Evolutionary conservation across 2,888 invertebrate species (phyloP).

Genomic region (Frankliniella intonsa): DNA sequence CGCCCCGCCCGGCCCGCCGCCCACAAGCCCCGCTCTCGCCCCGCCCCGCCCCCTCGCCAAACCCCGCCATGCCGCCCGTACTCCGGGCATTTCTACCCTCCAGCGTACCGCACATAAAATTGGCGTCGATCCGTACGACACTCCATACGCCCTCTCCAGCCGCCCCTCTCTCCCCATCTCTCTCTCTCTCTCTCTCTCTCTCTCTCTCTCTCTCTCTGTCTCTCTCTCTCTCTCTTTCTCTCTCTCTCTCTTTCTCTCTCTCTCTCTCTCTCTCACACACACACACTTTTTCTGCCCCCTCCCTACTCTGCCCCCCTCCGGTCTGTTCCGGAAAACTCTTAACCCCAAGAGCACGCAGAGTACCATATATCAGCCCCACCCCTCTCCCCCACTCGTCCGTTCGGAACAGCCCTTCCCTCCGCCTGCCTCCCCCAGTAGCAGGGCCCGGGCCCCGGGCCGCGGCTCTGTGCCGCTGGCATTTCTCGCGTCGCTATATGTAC

Average conservation of each 20-base stretch:
- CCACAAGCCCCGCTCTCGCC: too few relatives aligned
- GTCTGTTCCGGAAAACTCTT: slow-evolving; percentile 13
- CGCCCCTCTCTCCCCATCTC: not conserved
- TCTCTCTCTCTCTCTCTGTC: too few relatives aligned
- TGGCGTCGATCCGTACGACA: slow-evolving; percentile 11
- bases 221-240: too few relatives aligned
- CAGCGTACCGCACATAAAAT: slow-evolving; percentile 16
- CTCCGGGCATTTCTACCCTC: slow-evolving; percentile 12
- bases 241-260: too few relatives aligned
- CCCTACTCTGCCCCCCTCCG: not conserved
- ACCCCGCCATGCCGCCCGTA: not conserved
- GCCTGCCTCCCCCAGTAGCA: not conserved
- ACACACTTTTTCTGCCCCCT: not conserved
- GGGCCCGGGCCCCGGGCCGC: not conserved
- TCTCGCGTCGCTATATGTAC: slow-evolving; percentile 6
- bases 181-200: too few relatives aligned
- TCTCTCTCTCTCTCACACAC: not conserved
- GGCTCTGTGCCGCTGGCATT: not conserved
- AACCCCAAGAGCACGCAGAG: slow-evolving; percentile 18
- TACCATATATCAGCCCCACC: slow-evolving; percentile 9
- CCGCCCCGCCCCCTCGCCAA: too few relatives aligned
- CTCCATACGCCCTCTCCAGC: not conserved
- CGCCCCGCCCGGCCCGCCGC: not conserved
- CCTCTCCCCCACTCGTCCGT: not conserved
- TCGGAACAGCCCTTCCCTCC: not conserved